Evolutionary conservation across 2,797 vertebrate genomes (phyloP).

Genomic region (Scolopax rusticola): DNA sequence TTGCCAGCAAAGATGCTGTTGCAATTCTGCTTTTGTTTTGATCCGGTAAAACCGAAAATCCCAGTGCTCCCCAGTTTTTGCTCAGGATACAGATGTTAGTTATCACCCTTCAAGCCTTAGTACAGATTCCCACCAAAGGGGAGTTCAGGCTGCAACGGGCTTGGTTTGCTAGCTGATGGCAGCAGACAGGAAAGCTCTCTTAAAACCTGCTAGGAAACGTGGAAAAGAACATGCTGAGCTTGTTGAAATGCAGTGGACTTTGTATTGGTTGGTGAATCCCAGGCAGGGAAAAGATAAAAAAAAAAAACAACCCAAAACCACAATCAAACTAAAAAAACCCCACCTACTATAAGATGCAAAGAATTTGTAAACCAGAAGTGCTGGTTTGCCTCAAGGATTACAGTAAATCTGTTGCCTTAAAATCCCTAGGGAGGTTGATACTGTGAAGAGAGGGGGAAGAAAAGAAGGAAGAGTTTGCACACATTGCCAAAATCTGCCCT

Average conservation of each 20-base stretch:
- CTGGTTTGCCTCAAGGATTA: not conserved
- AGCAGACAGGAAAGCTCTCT: not conserved
- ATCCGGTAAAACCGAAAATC: not conserved
- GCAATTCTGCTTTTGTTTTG: not conserved
- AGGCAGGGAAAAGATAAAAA: accelerated
- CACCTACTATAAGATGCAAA: not conserved
- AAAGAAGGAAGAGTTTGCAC: no score
- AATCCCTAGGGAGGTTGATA: not conserved
- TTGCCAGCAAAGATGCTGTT: not conserved
- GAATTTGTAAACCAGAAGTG: not conserved
- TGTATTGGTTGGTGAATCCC: not conserved
- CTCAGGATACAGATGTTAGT: not conserved
- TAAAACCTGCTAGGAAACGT: not conserved
- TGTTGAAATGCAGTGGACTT: not conserved
- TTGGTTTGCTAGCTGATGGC: not conserved
- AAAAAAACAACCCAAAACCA: accelerated
- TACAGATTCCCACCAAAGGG: not conserved
- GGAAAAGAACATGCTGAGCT: accelerated
- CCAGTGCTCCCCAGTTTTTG: not conserved
- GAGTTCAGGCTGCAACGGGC: not conserved
- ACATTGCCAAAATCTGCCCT: not conserved
- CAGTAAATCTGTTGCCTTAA: not conserved
- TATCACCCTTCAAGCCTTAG: not conserved
- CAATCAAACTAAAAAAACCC: not conserved
- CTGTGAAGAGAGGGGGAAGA: accelerated